These are phyloP conservation scores for Drosophila mettleri DNA, from an alignment of 2,888 invertebrate species.

Conservation along the genomic window DNA sequence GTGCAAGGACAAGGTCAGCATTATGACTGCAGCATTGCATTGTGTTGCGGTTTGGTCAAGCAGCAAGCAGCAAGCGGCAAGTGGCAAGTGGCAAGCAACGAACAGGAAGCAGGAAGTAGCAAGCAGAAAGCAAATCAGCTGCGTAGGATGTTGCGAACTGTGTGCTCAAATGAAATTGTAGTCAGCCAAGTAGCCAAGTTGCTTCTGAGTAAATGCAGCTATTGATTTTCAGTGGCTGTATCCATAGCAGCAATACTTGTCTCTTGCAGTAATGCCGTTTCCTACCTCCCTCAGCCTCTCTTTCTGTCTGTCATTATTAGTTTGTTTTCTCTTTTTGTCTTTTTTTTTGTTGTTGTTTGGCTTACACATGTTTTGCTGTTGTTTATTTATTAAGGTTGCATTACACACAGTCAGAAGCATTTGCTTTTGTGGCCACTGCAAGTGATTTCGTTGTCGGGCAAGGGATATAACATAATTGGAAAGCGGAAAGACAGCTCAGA, in stretches of 20 bases:
- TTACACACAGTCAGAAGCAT: slow-evolving; percentile 48
- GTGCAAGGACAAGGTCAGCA: slow-evolving; percentile 33
- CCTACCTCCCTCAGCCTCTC: neutral
- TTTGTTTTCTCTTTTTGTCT: neutral
- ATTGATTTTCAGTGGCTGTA: slow-evolving; percentile 63
- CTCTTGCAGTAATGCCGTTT: neutral
- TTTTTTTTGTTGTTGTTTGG: too few relatives aligned
- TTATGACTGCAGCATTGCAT: slow-evolving; percentile 33
- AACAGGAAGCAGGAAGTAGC: neutral
- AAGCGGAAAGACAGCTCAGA: slow-evolving; percentile 3
- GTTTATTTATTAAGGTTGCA: slow-evolving; percentile 44
- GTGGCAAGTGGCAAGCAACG: neutral
- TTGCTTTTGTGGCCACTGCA: slow-evolving; percentile 28
- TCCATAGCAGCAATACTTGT: slow-evolving; percentile 16
- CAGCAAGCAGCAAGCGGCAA: neutral
- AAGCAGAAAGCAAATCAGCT: slow-evolving; percentile 32
- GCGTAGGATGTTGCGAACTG: slow-evolving; percentile 8
- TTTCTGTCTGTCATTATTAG: neutral
- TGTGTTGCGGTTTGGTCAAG: slow-evolving; percentile 22
- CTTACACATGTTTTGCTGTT: slow-evolving; percentile 5
- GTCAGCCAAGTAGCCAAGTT: slow-evolving; percentile 30
- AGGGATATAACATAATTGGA: slow-evolving; percentile 12
- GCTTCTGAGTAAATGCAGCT: slow-evolving; percentile 52
- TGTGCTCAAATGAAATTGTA: slow-evolving; percentile 47
- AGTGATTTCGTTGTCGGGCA: slow-evolving; percentile 20